phyloP scores from a whole-genome alignment of 2,888 invertebrate species.

The Synanthedon andrenaeformis region DNA sequence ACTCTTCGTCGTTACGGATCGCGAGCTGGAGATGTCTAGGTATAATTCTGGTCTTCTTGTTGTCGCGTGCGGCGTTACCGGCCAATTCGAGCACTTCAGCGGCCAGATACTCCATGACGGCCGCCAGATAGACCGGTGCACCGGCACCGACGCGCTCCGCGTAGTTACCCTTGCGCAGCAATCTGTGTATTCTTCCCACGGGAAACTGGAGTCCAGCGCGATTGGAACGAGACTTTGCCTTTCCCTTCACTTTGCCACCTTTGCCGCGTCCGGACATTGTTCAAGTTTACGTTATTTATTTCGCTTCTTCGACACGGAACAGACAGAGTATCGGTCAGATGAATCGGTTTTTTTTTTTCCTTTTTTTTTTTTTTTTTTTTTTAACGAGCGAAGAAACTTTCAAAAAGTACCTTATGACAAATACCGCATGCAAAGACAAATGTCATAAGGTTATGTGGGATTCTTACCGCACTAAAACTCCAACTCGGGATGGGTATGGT shows the following conservation, averaged over 20 bases:
- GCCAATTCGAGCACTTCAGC: conserved; percentile 78
- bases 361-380: too few relatives aligned
- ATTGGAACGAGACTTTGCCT: conserved; percentile 60
- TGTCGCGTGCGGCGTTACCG: conserved; percentile 76
- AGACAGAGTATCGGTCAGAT: background rate
- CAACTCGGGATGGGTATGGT: too few relatives aligned
- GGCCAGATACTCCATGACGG: conserved; percentile 63
- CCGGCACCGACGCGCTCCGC: conserved; percentile 71
- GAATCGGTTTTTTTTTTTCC: background rate
- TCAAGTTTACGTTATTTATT: background rate
- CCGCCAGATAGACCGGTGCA: conserved; percentile 52
- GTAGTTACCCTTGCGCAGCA: conserved; percentile 73
- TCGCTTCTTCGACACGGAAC: background rate
- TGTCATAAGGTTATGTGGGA: too few relatives aligned
- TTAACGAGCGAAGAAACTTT: too few relatives aligned
- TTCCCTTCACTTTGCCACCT: conserved; percentile 51
- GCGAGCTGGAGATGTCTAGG: conserved; percentile 85
- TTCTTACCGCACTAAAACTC: too few relatives aligned
- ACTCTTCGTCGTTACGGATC: conserved; percentile 37
- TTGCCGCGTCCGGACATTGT: conserved; percentile 15
- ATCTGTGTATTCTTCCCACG: conserved; percentile 71
- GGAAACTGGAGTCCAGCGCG: conserved; percentile 73
- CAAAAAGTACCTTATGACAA: too few relatives aligned
- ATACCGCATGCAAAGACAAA: too few relatives aligned
- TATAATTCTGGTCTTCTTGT: conserved; percentile 79